A percentile compares a stretch with the other conserved stretches of the same genome.
phyloP scores from a whole-genome alignment of 2,113 vertebrate species.

The Nannobrachium achirus region DNA sequence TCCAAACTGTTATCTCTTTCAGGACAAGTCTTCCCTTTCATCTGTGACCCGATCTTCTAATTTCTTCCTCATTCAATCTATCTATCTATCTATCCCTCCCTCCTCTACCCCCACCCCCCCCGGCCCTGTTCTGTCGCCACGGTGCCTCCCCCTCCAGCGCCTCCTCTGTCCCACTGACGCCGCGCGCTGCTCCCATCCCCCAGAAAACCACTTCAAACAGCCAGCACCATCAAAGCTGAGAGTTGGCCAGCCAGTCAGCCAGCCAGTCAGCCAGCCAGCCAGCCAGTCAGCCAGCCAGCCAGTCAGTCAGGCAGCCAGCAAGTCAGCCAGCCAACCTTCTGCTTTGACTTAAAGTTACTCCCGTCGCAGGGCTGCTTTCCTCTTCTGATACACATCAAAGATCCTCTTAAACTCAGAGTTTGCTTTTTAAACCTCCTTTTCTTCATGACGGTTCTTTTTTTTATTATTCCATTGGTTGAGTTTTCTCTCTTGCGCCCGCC shows the following conservation, averaged over 20 bases:
- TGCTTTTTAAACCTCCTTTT: constrained; percentile 77
- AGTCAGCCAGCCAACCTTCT: constrained; percentile 79
- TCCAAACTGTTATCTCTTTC: constrained; percentile 1
- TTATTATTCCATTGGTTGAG: constrained; percentile 66
- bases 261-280: constrained; percentile 32
- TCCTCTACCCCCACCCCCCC: constrained; percentile 28
- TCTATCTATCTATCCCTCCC: constrained; percentile 28
- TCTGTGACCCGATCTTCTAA: neutral
- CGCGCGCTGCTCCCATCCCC: constrained; percentile 81
- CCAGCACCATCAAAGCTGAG: constrained; percentile 78
- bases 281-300: constrained; percentile 57
- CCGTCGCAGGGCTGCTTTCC: constrained; percentile 77
- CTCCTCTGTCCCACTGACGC: constrained; percentile 81
- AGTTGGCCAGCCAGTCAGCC: constrained; percentile 73
- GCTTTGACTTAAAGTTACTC: constrained; percentile 84
- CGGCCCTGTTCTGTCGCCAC: constrained; percentile 61
- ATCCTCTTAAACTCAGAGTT: constrained; percentile 80
- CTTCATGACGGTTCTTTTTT: constrained; percentile 68
- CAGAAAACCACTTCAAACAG: constrained; percentile 83
- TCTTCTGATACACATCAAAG: constrained; percentile 85
- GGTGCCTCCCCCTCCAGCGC: constrained; percentile 46
- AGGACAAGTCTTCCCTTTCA: constrained; percentile 19
- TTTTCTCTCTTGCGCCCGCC: constrained; percentile 71
- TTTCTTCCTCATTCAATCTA: constrained; percentile 10
- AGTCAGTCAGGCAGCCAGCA: constrained; percentile 50